Evolutionary conservation across 2,113 vertebrate species (phyloP).

Genomic region (Grammomys surdaster): DNA sequence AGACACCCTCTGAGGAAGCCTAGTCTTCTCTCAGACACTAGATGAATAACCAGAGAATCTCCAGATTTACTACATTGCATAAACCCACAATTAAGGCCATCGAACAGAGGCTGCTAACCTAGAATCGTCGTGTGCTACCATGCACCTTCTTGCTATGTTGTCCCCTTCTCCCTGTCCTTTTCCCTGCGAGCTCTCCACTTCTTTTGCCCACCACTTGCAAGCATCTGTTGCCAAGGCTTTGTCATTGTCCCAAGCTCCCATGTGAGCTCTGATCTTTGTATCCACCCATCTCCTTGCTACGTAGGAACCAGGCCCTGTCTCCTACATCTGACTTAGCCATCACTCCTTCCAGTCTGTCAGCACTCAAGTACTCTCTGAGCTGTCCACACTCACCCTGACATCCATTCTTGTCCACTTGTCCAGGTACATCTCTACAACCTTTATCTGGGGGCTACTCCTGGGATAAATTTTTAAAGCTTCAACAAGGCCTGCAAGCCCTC

Average conservation of each 20-base stretch:
- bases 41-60: not conserved
- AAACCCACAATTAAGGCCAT: not conserved
- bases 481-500: not conserved
- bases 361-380: no score
- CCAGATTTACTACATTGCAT: not conserved
- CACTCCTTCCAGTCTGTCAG: not conserved
- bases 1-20: not conserved
- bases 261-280: no score
- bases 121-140: not conserved
- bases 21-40: not conserved
- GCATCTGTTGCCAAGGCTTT: not conserved
- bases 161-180: not conserved
- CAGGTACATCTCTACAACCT: not conserved
- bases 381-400: not conserved
- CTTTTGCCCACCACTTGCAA: not conserved
- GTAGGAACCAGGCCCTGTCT: not conserved
- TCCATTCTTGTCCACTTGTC: constrained; percentile 7
- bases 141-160: fast-evolving
- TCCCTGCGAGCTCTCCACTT: not conserved
- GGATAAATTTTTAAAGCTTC: not conserved
- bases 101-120: not conserved
- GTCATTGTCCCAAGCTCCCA: not conserved
- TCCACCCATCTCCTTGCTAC: not conserved
- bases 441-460: not conserved
- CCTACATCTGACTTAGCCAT: not conserved